Percentiles rank a stretch among this genome's conserved stretches.
Conservation (phyloP, 1,140 invertebrate genomes). For the Odontomachus brunneus region DNA sequence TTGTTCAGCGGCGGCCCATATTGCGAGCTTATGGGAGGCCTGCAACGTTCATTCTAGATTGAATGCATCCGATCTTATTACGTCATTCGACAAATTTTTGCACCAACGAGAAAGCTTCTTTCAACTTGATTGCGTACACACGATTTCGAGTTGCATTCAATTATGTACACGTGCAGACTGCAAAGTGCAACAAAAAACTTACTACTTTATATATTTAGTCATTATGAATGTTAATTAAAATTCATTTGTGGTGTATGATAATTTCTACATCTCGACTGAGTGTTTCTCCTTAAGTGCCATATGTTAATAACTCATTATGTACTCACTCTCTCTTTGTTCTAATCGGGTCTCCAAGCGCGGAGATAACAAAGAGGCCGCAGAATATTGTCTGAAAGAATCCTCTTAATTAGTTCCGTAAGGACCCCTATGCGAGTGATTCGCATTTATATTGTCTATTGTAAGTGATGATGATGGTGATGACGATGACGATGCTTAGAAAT, state of each 20-base stretch:
- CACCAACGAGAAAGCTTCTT: no score
- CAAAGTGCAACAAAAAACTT: no score
- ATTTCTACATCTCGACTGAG: background rate
- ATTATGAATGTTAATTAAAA: no score
- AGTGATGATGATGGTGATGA: background rate
- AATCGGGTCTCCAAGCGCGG: conserved; percentile 80
- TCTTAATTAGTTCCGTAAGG: conserved; percentile 1
- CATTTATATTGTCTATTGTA: background rate
- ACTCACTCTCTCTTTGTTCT: conserved; percentile 83
- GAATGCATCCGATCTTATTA: background rate
- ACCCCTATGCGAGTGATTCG: background rate
- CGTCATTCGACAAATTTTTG: no score
- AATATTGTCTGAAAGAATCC: conserved; percentile 82
- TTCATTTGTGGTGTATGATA: no score
- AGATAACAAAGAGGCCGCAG: conserved; percentile 80
- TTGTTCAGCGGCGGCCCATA: conserved; percentile 56
- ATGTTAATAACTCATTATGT: background rate
- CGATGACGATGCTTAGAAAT: background rate
- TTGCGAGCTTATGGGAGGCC: conserved; percentile 62
- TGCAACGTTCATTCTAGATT: background rate
- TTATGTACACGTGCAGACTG: no score
- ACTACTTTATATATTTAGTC: no score
- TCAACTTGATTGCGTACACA: no score
- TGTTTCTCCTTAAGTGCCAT: background rate
- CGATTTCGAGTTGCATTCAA: no score